Conservation (phyloP, 2,797 vertebrate species). For the Gallinago stenura region DNA sequence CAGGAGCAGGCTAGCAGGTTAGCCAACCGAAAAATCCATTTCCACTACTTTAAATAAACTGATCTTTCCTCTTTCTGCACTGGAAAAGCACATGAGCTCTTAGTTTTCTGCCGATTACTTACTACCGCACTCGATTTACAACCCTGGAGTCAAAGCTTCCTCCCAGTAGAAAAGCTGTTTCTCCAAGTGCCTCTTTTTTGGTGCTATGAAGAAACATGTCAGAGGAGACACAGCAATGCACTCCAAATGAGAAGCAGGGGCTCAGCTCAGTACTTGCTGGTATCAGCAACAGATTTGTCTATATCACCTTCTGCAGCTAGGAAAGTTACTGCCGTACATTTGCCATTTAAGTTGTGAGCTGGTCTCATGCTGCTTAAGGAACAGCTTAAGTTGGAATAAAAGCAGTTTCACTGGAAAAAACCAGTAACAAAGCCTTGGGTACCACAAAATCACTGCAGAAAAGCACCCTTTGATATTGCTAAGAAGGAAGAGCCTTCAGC, state of each 20-base stretch:
- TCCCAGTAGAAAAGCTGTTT: conserved; percentile 44
- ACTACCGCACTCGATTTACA: conserved; percentile 33
- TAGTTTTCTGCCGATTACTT: conserved; percentile 20
- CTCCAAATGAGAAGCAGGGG: conserved; percentile 65
- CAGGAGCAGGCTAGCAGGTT: neutral
- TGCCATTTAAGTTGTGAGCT: conserved; percentile 52
- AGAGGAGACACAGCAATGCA: conserved; percentile 56
- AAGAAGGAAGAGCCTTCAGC: neutral
- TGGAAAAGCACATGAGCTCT: neutral
- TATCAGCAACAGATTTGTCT: conserved; percentile 76
- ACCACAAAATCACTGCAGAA: neutral
- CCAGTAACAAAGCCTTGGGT: conserved; percentile 43
- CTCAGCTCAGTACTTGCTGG: conserved; percentile 58
- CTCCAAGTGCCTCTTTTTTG: conserved; percentile 59
- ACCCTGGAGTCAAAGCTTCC: conserved; percentile 28
- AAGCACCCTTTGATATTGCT: neutral
- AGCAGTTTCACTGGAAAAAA: conserved; percentile 48
- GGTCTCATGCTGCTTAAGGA: conserved; percentile 31
- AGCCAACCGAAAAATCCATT: conserved; percentile 17
- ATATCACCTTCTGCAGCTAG: conserved; percentile 71
- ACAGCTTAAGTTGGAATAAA: conserved; percentile 50
- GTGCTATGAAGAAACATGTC: conserved; percentile 51
- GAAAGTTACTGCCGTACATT: conserved; percentile 44
- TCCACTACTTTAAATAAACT: conserved; percentile 6
- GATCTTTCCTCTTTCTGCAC: conserved; percentile 11